Conservation (phyloP, 2,888 invertebrate genomes). For the Apotomis turbidana region DNA sequence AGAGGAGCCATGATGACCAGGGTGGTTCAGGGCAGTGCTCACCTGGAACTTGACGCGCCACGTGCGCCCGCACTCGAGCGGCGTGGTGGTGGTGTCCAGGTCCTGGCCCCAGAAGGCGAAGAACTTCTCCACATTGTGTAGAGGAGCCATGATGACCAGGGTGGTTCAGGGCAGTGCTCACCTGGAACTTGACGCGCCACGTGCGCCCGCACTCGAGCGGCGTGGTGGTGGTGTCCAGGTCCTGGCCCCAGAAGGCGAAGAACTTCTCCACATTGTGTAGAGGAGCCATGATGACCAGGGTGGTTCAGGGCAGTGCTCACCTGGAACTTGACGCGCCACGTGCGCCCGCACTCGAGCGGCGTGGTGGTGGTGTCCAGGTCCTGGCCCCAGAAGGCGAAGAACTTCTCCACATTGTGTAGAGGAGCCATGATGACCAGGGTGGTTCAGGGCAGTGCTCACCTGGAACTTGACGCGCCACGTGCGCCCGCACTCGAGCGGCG, state of each 20-base stretch:
- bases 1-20: no score
- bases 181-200: slow-evolving; percentile 98
- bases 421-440: no score
- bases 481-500: slow-evolving; percentile 97
- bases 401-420: slow-evolving; percentile 90
- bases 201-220: slow-evolving; percentile 98
- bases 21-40: slow-evolving; percentile 56
- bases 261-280: slow-evolving; percentile 92
- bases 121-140: slow-evolving; percentile 92
- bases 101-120: slow-evolving; percentile 99
- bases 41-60: slow-evolving; percentile 99
- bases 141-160: no score
- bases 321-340: slow-evolving; percentile 98
- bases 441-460: slow-evolving; percentile 79
- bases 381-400: slow-evolving; percentile 99
- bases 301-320: slow-evolving; percentile 78
- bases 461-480: slow-evolving; percentile 98
- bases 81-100: slow-evolving; percentile 96
- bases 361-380: slow-evolving; percentile 98
- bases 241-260: slow-evolving; percentile 99
- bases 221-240: slow-evolving; percentile 96
- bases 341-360: slow-evolving; percentile 97
- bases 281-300: no score
- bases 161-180: slow-evolving; percentile 71
- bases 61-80: slow-evolving; percentile 96